Conservation (phyloP, 2,113 vertebrate genomes). For the Tupaia chinensis region DNA sequence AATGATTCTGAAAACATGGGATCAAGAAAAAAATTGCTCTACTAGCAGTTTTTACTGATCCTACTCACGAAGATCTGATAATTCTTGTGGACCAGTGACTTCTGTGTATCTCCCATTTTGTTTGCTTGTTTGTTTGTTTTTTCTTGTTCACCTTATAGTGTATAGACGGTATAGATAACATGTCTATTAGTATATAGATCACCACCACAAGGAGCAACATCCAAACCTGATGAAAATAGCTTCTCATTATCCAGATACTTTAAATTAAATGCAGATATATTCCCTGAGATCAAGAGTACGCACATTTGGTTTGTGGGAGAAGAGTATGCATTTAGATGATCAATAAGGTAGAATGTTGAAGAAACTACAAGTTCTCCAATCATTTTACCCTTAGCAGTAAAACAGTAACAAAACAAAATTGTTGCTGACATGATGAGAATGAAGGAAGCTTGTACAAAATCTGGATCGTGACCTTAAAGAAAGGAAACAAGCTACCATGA, state of each 20-base stretch:
- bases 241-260: not conserved
- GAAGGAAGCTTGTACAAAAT: not conserved
- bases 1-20: not conserved
- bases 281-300: not conserved
- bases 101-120: not conserved
- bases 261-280: not conserved
- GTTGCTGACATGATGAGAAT: not conserved
- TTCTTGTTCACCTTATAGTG: not conserved
- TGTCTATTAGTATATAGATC: not conserved
- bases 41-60: not conserved
- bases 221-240: not conserved
- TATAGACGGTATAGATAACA: not conserved
- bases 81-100: not conserved
- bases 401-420: not conserved
- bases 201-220: not conserved
- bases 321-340: not conserved
- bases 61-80: not conserved
- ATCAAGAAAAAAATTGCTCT: not conserved
- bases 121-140: not conserved
- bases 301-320: not conserved
- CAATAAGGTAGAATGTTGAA: not conserved
- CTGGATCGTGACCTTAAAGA: not conserved
- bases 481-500: not conserved
- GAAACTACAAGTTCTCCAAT: not conserved
- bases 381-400: not conserved